Conservation (phyloP, 2,797 vertebrate genomes). For the Typhlichthys subterraneus region DNA sequence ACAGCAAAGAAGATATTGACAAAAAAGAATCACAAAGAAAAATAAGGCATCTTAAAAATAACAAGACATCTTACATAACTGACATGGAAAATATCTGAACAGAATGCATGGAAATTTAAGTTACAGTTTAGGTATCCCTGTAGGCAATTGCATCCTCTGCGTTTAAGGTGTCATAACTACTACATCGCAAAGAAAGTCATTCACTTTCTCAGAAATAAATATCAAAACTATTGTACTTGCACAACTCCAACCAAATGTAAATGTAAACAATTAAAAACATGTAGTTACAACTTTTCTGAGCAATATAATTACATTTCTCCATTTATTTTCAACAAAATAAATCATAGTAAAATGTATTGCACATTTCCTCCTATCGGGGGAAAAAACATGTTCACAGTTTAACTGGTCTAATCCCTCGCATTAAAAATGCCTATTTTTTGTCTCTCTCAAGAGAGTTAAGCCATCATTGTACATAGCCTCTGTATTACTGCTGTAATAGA, state of each 20-base stretch:
- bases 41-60: constrained; percentile 3
- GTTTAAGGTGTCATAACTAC: not conserved
- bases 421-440: not conserved
- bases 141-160: too few species aligned
- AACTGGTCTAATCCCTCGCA: constrained; percentile 55
- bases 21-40: constrained; percentile 30
- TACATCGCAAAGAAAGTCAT: constrained; percentile 17
- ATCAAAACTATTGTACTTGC: constrained; percentile 17
- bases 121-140: too few species aligned
- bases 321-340: constrained; percentile 19
- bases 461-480: constrained; percentile 22
- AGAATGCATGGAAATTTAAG: constrained; percentile 2
- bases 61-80: too few species aligned
- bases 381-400: constrained; percentile 72
- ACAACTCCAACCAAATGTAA: constrained; percentile 6
- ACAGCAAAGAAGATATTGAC: constrained; percentile 58
- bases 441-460: constrained; percentile 47
- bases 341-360: constrained; percentile 68
- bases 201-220: constrained; percentile 15
- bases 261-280: constrained; percentile 2
- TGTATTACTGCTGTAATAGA: constrained; percentile 10
- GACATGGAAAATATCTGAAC: constrained; percentile 6
- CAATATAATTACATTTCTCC: not conserved
- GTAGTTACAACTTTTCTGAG: not conserved
- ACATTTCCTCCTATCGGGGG: constrained; percentile 50